Evolutionary conservation across 2,797 vertebrate species (phyloP).

Genomic region (Avahi laniger): DNA sequence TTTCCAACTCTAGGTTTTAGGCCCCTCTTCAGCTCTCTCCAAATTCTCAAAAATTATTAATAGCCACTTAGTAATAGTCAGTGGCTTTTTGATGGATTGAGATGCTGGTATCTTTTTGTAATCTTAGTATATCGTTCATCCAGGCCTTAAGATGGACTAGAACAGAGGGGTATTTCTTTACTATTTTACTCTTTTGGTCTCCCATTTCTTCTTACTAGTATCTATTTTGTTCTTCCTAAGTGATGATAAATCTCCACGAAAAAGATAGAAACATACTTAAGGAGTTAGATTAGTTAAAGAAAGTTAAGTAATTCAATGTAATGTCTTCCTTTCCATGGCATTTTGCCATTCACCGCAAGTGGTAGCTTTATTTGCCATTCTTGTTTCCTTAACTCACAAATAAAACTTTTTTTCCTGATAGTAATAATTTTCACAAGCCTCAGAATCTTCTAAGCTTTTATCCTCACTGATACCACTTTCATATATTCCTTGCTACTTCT

Average conservation of each 20-base stretch:
- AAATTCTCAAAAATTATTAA: slow-evolving; percentile 19
- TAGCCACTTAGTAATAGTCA: not conserved
- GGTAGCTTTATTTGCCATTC: not conserved
- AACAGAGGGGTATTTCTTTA: not conserved
- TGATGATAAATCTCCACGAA: not conserved
- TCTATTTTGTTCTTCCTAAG: slow-evolving; percentile 12
- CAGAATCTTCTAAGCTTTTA: not conserved
- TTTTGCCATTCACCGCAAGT: not conserved
- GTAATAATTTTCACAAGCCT: slow-evolving; percentile 9
- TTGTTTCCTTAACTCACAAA: not conserved
- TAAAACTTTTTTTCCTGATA: not conserved
- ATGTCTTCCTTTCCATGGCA: not conserved
- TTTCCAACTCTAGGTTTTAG: not conserved
- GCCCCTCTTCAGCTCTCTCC: not conserved
- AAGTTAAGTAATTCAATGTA: not conserved
- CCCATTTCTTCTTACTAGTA: not conserved
- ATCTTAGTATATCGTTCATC: not conserved
- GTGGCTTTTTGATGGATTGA: not conserved
- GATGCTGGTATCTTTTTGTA: not conserved
- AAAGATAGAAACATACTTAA: not conserved
- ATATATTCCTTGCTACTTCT: not conserved
- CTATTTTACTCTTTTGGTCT: slow-evolving; percentile 1
- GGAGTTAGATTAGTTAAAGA: not conserved
- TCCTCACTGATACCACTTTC: not conserved
- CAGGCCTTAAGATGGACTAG: not conserved